Base-by-base conservation (phyloP, 1,140 invertebrate genomes). In the Bombus confusus region DNA sequence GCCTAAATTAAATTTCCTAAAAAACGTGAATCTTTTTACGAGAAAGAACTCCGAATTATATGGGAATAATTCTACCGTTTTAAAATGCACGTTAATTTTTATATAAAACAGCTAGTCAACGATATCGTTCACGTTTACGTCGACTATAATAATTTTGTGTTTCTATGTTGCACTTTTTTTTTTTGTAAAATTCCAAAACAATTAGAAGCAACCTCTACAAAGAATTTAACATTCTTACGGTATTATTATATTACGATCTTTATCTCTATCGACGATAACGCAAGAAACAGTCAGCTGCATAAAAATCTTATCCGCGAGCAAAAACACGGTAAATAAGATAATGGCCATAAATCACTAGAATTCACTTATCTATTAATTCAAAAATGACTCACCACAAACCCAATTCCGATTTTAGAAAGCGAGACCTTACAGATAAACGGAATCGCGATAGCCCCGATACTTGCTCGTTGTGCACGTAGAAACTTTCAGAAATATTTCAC, bases 281-380 rank as follows among this genome's bases (percentile, higher is more conserved):
- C 22, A 66, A 18, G n/a, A 76, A 28, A 22, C 22, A 25, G 34
- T 62, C 34, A 62, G 47, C n/a, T 76, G 74, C 74, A 59, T 31
- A 37, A 52, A 76, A 57, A 34, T 28, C 31, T 62, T 77, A 76
- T 77, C 75, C 15, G 12, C 74, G 47, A 59, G 34, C 47, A 18
- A 37, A 64, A 62, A 79, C 84, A 68, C 68, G 66, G 57, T 43
- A 81, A 80, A 80, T 80, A 52, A 80, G 41, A 69, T 69, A 80
- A 69, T n/a, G 37, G 43, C 9, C 78, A n/a, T 80, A 80, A 80
- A 80, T 80, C 78, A 69, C 28, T 12, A n/a, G 64, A 13, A 10
- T n/a, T 52, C 25, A 8, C 9, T 80, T 69, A 80, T 80, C 78
- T 69, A 52, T 80, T 80, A 68, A 80, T 80, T 80, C 28, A 6